These are phyloP conservation scores for Neogale vison DNA, from an alignment of 2,113 vertebrate species.

Conservation along the genomic window DNA sequence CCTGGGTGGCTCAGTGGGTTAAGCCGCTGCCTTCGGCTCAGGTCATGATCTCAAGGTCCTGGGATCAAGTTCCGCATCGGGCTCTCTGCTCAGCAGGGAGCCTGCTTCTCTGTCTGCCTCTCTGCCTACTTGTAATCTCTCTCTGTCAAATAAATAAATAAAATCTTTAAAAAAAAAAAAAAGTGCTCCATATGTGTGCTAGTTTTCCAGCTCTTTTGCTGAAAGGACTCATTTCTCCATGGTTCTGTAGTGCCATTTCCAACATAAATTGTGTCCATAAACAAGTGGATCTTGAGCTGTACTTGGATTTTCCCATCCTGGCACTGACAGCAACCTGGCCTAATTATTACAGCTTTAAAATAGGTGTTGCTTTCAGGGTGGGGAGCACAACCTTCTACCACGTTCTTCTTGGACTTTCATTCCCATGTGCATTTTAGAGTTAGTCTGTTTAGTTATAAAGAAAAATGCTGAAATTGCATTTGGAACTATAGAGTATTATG, in stretches of 20 bases:
- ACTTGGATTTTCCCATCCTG: background rate
- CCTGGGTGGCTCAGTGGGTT: too few relatives aligned
- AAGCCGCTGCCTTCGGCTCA: too few relatives aligned
- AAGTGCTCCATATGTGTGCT: background rate
- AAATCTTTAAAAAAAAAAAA: too few relatives aligned
- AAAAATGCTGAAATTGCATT: background rate
- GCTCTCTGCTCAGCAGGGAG: too few relatives aligned
- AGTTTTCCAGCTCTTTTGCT: background rate
- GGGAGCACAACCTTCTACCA: background rate
- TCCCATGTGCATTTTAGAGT: background rate
- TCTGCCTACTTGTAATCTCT: too few relatives aligned
- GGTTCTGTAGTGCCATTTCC: too few relatives aligned
- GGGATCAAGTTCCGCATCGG: too few relatives aligned
- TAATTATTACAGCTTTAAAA: background rate
- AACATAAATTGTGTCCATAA: background rate
- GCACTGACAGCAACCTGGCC: background rate
- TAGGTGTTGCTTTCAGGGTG: background rate
- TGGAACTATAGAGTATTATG: background rate
- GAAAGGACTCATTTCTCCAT: too few relatives aligned
- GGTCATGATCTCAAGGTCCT: too few relatives aligned
- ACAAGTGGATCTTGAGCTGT: background rate
- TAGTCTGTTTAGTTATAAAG: background rate
- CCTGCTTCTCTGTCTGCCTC: too few relatives aligned
- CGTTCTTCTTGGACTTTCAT: background rate
- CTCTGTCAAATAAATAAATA: too few relatives aligned